These are phyloP conservation scores for Eristalis pertinax DNA, from an alignment of 2,888 invertebrate species.

Conservation along the genomic window DNA sequence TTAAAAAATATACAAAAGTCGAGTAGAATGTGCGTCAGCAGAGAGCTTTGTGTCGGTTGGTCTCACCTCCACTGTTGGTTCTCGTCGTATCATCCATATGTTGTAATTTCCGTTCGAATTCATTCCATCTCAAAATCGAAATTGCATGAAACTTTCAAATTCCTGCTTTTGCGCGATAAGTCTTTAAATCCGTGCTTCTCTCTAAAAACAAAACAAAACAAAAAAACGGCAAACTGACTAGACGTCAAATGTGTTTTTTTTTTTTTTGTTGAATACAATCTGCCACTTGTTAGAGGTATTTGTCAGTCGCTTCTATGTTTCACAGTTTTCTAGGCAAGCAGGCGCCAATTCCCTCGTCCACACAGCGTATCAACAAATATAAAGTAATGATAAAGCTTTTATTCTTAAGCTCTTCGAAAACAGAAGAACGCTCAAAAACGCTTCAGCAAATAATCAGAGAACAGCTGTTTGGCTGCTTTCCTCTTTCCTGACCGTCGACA, in stretches of 20 bases:
- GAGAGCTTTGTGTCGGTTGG: neutral
- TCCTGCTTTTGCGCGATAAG: neutral
- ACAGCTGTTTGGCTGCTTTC: constrained; percentile 43
- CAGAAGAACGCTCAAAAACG: neutral
- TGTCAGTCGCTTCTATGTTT: constrained; percentile 17
- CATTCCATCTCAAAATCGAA: neutral
- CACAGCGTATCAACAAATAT: constrained; percentile 6
- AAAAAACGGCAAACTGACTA: neutral
- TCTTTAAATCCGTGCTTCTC: neutral
- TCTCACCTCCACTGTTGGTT: neutral
- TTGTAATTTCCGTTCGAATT: neutral
- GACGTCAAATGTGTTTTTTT: neutral
- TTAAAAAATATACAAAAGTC: neutral
- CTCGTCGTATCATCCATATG: neutral
- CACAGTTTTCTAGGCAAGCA: constrained; percentile 47
- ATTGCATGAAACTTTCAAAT: neutral
- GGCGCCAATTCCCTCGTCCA: constrained; percentile 41
- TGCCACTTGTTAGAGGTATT: constrained; percentile 43
- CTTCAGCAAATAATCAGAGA: constrained; percentile 18
- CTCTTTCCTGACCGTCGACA: neutral
- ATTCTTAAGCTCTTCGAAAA: constrained; percentile 41
- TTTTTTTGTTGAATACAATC: neutral
- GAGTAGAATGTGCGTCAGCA: neutral
- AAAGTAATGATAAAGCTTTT: constrained; percentile 39
- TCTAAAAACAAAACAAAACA: neutral